These are phyloP conservation scores for Cuniculus paca DNA, from an alignment of 2,797 vertebrate species.

Conservation along the genomic window DNA sequence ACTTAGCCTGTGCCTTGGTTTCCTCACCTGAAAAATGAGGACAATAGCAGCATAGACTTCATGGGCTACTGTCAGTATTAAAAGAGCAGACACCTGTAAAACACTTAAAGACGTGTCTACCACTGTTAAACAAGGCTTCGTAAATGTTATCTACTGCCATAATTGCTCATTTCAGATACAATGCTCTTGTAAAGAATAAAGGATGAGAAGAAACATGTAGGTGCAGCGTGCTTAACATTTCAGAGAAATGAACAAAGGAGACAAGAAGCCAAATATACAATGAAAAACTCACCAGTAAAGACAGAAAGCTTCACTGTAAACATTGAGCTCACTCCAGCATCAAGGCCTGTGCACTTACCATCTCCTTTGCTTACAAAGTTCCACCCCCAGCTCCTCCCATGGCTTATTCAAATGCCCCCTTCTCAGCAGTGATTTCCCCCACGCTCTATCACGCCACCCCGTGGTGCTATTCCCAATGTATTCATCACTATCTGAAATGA, in stretches of 20 bases:
- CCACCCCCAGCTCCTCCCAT: neutral
- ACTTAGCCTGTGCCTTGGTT: neutral
- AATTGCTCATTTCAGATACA: slow-evolving; percentile 26
- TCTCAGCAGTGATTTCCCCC: too few relatives aligned
- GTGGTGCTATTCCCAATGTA: too few relatives aligned
- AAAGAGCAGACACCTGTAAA: neutral
- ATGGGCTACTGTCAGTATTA: neutral
- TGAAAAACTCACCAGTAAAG: neutral
- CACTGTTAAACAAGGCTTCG: neutral
- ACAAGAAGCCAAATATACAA: neutral
- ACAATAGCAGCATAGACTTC: neutral
- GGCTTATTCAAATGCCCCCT: neutral
- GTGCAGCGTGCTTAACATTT: neutral
- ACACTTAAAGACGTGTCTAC: neutral
- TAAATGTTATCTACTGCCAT: neutral
- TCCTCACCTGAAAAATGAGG: slow-evolving; percentile 17
- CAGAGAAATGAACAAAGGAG: neutral
- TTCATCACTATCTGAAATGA: neutral
- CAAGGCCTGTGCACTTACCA: neutral
- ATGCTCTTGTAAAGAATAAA: neutral
- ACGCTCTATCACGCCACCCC: neutral
- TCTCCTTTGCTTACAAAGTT: neutral
- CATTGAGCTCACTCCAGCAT: neutral
- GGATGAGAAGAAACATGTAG: neutral
- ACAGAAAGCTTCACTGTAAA: neutral